phyloP scores from a whole-genome alignment of 2,113 vertebrate genomes.

The Mastomys coucha region DNA sequence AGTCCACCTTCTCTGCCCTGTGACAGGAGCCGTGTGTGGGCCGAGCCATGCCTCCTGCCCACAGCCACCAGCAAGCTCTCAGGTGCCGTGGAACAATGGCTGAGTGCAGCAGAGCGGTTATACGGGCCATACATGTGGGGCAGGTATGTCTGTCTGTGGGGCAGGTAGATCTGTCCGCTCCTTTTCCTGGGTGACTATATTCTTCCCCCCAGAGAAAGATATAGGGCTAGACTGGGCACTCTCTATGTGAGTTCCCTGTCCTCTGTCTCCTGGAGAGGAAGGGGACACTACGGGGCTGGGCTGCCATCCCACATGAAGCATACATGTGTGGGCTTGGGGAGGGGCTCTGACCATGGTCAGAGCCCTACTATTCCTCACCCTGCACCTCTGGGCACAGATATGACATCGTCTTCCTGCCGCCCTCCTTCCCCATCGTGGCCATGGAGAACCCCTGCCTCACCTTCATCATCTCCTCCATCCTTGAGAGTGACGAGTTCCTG shows the following conservation, averaged over 20 bases:
- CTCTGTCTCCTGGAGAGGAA: not conserved
- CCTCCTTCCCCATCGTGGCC: conserved; percentile 98
- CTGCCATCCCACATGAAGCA: fast-evolving
- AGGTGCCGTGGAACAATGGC: conserved; percentile 95
- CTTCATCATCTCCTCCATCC: conserved; percentile 98
- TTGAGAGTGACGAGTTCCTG: conserved; percentile 98
- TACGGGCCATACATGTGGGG: conserved; percentile 97
- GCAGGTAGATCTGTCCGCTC: no score
- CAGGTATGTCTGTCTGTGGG: no score
- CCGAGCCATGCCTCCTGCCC: conserved; percentile 95
- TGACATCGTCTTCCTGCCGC: conserved; percentile 98
- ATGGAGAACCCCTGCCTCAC: conserved; percentile 99
- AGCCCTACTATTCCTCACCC: not conserved
- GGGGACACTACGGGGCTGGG: fast-evolving
- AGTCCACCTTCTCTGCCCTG: not conserved
- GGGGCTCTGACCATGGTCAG: no score
- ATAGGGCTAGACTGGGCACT: not conserved
- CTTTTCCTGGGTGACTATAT: not conserved
- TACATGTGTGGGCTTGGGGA: no score
- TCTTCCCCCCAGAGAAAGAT: not conserved
- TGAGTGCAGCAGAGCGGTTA: conserved; percentile 93
- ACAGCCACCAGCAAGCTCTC: conserved; percentile 95
- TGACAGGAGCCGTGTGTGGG: conserved; percentile 97
- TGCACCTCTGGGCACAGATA: conserved; percentile 88
- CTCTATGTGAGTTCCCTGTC: not conserved